A percentile compares a stretch with the other conserved stretches of the same genome.
Conservation (phyloP, 1,140 invertebrate species). For the Euwallacea fornicatus region DNA sequence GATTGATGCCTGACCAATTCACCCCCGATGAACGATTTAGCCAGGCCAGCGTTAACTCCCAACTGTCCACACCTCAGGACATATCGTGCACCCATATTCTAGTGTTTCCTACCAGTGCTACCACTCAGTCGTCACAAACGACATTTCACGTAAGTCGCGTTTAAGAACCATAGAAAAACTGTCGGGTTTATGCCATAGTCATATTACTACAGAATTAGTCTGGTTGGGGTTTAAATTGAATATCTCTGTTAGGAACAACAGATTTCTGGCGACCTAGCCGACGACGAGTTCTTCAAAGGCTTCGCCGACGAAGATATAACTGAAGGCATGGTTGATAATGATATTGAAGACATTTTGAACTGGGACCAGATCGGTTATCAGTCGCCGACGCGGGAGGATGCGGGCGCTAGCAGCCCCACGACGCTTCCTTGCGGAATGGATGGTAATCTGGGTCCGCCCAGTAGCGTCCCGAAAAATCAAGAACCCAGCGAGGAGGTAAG, state of each 20-base stretch:
- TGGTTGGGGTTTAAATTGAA: background rate
- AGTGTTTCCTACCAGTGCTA: slow-evolving; percentile 97
- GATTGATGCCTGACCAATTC: slow-evolving; percentile 93
- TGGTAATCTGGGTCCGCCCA: slow-evolving; percentile 59
- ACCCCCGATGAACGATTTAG: slow-evolving; percentile 90
- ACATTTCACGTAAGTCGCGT: slow-evolving; percentile 65
- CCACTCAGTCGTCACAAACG: slow-evolving; percentile 87
- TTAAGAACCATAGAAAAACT: too few relatives aligned
- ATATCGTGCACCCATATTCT: slow-evolving; percentile 97
- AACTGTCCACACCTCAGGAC: slow-evolving; percentile 88
- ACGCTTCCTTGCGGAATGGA: slow-evolving; percentile 59
- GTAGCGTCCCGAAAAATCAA: slow-evolving; percentile 43
- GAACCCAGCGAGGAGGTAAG: slow-evolving; percentile 65
- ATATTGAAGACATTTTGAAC: slow-evolving; percentile 69
- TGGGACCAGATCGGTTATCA: slow-evolving; percentile 67
- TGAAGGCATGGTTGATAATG: slow-evolving; percentile 69
- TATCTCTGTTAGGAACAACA: slow-evolving; percentile 62
- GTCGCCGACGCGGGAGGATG: slow-evolving; percentile 58
- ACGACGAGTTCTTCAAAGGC: slow-evolving; percentile 73
- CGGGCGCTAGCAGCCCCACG: slow-evolving; percentile 63
- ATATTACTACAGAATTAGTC: background rate
- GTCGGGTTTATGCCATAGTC: background rate
- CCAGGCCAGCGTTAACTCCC: slow-evolving; percentile 79
- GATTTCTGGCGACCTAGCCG: slow-evolving; percentile 72
- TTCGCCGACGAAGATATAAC: slow-evolving; percentile 69